Evolutionary conservation across 2,113 vertebrate genomes (phyloP).

Genomic region (Sander vitreus): DNA sequence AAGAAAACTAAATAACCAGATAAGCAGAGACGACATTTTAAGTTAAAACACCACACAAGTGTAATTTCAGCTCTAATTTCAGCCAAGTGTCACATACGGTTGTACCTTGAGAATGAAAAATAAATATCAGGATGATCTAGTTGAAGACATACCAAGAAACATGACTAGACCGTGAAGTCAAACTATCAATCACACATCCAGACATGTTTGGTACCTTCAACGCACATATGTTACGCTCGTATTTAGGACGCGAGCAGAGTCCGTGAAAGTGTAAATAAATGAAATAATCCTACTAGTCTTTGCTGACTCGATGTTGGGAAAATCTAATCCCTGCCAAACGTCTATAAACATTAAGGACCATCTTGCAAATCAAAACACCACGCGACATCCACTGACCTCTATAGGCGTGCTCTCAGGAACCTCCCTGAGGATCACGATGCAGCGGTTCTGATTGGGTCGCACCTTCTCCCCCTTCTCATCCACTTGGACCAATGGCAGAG

Average conservation of each 20-base stretch:
- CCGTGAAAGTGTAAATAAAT: background rate
- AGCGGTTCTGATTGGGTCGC: conserved; percentile 98
- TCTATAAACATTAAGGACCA: too few relatives aligned
- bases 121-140: too few relatives aligned
- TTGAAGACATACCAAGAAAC: background rate
- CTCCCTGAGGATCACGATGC: conserved; percentile 97
- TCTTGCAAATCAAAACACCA: background rate
- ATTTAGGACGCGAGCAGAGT: too few relatives aligned
- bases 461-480: conserved; percentile 99
- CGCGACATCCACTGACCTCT: conserved; percentile 85
- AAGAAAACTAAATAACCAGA: background rate
- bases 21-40: background rate
- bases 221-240: background rate
- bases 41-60: background rate
- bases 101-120: too few relatives aligned
- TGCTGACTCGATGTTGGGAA: background rate
- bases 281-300: too few relatives aligned
- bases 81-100: background rate
- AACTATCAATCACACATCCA: background rate
- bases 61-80: background rate
- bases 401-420: conserved; percentile 95
- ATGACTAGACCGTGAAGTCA: too few relatives aligned
- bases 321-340: background rate
- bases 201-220: background rate
- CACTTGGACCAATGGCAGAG: conserved; percentile 98